Base-by-base conservation (phyloP, 2,113 vertebrate species). In the Zapus hudsonius region DNA sequence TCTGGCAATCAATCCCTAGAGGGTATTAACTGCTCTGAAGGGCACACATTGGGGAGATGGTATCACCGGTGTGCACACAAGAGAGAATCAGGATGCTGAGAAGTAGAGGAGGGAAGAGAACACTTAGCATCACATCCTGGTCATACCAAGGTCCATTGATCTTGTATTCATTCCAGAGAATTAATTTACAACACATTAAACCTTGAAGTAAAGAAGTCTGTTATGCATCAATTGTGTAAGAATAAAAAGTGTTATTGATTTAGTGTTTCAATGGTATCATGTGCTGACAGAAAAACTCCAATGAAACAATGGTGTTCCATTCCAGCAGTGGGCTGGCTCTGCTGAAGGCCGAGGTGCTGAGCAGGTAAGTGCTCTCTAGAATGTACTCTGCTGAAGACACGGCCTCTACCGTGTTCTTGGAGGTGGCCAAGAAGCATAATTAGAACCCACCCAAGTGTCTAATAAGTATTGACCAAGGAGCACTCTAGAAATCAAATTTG, bases 131-230 rank as follows among this genome's bases (percentile, higher is more conserved):
- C 95, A 85, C 95, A 96, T 97, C 96, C 94, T 87, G 59, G 98
- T 97, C 98, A 97, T 98, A 97, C 98, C 98, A 98, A 98, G 98
- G 98, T 96, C 98, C 98, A 98, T 97, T 98, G 98, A 98, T 98
- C 98, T 97, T 95, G 96, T 91, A 93, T 96, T 98, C 98, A 98
- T 98, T 98, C 98, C 96, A 97, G 97, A 97, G 98, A 98, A 99
- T 98, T 98, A 98, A 98, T 99, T 98, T 98, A 97, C 98, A 98
- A 98, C 98, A 98, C 98, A 99, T 98, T 98, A 98, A 98, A 98
- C 97, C 97, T 97, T 97, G 97, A 97, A 98, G 98, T 98, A 98
- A 98, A 98, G 97, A 98, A 96, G 94, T 93, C 98, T 94, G 98
- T 97, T 97, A 96, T 80, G 95, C 98, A 97, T 98, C 98, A 98